Percentiles rank a stretch among this genome's conserved stretches.
Conservation (phyloP, 2,113 vertebrate genomes). For the Nothoprocta perdicaria region DNA sequence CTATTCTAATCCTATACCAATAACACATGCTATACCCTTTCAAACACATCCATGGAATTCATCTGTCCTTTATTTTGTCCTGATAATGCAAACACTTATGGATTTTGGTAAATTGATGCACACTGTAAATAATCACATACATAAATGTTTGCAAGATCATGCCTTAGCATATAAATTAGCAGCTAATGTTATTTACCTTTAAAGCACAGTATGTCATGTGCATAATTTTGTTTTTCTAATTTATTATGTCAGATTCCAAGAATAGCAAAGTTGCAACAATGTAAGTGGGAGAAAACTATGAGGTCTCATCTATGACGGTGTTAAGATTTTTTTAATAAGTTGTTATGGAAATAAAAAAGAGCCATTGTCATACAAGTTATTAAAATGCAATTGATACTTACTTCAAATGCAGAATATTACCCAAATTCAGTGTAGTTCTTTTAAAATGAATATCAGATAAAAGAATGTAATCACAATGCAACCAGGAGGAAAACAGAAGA, state of each 20-base stretch:
- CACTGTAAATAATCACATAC: neutral
- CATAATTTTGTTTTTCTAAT: neutral
- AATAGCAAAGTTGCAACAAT: neutral
- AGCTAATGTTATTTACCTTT: neutral
- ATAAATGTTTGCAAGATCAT: neutral
- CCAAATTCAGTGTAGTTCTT: neutral
- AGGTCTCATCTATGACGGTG: neutral
- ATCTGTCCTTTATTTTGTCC: neutral
- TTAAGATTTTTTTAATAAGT: neutral
- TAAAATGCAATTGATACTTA: conserved; percentile 28
- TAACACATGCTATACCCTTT: neutral
- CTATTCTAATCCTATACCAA: neutral
- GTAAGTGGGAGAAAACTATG: accelerated
- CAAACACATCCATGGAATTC: accelerated
- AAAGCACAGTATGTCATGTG: neutral
- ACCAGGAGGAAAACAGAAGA: conserved; percentile 34
- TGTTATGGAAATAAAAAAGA: neutral
- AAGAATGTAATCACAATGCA: conserved; percentile 3
- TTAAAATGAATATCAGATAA: conserved; percentile 42
- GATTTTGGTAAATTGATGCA: neutral
- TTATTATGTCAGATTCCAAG: neutral
- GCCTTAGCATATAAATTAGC: conserved; percentile 23
- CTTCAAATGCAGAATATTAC: conserved; percentile 21
- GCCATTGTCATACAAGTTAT: neutral
- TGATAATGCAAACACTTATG: neutral